Evolutionary conservation across 1,140 invertebrate species (phyloP).

Genomic region (Marisa cornuarietis): DNA sequence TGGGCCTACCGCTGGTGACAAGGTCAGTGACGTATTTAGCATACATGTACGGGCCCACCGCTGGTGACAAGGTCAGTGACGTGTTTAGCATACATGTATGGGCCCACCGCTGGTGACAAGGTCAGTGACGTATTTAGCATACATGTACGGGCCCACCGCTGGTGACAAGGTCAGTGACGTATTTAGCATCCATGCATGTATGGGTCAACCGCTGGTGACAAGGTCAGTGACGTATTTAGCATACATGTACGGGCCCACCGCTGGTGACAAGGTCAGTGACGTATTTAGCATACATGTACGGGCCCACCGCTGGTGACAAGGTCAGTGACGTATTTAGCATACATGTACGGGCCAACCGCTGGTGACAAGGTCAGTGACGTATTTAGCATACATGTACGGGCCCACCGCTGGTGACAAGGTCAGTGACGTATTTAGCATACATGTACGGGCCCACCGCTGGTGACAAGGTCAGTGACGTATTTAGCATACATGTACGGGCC

Average conservation of each 20-base stretch:
- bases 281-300: too few relatives aligned
- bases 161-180: not conserved
- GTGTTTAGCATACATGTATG: too few relatives aligned
- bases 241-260: too few relatives aligned
- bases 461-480: not conserved
- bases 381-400: too few relatives aligned
- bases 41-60: too few relatives aligned
- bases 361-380: not conserved
- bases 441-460: too few relatives aligned
- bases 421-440: not conserved
- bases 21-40: not conserved
- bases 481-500: too few relatives aligned
- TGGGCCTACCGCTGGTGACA: not conserved
- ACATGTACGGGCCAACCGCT: too few relatives aligned
- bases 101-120: not conserved
- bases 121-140: not conserved
- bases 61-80: not conserved
- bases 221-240: not conserved
- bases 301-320: not conserved
- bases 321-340: not conserved
- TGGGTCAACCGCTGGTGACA: not conserved
- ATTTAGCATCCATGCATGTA: too few relatives aligned
- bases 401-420: not conserved
- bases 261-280: not conserved
- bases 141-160: too few relatives aligned